phyloP scores from a whole-genome alignment of 2,113 vertebrate genomes.

The Pseudorhombus dupliciocellatus region DNA sequence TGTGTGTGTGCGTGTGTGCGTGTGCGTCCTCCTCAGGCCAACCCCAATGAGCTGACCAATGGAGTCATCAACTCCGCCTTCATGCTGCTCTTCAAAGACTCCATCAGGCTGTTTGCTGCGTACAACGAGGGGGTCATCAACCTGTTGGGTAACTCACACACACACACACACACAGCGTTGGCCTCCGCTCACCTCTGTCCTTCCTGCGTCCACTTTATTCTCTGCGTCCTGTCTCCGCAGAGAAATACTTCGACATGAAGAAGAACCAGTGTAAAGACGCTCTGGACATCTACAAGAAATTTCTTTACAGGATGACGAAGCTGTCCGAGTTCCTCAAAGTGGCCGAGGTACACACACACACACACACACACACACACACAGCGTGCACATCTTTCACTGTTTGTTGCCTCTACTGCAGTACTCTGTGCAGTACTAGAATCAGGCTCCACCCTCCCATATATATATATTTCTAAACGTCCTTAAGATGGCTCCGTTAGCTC shows the following conservation, averaged over 20 bases:
- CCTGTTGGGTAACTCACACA: slow-evolving; percentile 86
- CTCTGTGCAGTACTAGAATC: background rate
- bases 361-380: slow-evolving; percentile 4
- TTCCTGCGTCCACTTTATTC: background rate
- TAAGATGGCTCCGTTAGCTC: slow-evolving; percentile 54
- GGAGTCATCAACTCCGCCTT: slow-evolving; percentile 95
- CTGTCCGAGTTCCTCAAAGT: slow-evolving; percentile 85
- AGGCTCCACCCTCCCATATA: slow-evolving; percentile 2
- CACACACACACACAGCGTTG: background rate
- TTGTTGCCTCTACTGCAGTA: slow-evolving; percentile 14
- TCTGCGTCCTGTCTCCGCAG: slow-evolving; percentile 46
- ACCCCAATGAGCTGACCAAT: slow-evolving; percentile 93
- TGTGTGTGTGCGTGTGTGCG: background rate
- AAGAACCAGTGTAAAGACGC: slow-evolving; percentile 84
- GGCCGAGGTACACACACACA: slow-evolving; percentile 74
- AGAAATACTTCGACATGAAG: slow-evolving; percentile 86
- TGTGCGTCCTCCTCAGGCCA: slow-evolving; percentile 82
- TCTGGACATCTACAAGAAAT: slow-evolving; percentile 85
- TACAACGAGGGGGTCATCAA: slow-evolving; percentile 98
- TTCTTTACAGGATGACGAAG: slow-evolving; percentile 84
- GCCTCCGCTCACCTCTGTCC: too few relatives aligned
- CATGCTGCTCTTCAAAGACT: slow-evolving; percentile 97
- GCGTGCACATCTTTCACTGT: background rate
- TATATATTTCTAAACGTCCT: slow-evolving; percentile 48
- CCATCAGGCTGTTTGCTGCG: slow-evolving; percentile 93